A percentile compares a stretch with the other conserved stretches of the same genome.
Evolutionary conservation across 2,888 invertebrate species (phyloP).

Genomic region (Chrysotoxum bicinctum): DNA sequence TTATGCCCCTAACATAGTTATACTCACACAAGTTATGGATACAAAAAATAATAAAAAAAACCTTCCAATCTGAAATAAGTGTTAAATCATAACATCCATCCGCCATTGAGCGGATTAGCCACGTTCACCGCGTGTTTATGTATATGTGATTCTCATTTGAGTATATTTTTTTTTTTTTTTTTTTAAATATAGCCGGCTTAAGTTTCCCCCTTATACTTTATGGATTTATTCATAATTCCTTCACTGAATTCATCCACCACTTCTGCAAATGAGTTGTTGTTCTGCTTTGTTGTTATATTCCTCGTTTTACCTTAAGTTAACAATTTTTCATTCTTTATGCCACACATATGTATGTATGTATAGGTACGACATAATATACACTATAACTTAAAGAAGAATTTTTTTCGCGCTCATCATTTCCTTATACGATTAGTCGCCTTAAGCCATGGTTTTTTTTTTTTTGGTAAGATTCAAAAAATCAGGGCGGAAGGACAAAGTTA

Average conservation of each 20-base stretch:
- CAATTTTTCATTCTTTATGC: conserved; percentile 29
- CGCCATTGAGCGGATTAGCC: conserved; percentile 63
- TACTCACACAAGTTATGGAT: no score
- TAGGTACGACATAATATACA: no score
- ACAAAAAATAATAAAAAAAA: not conserved
- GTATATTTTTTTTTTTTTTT: conserved; percentile 26
- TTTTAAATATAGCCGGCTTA: conserved; percentile 30
- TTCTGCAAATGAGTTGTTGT: conserved; percentile 14
- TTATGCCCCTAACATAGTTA: no score
- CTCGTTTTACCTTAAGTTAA: conserved; percentile 15
- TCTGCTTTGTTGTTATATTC: conserved; percentile 16
- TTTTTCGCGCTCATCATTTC: conserved; percentile 68
- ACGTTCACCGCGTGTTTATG: conserved; percentile 52
- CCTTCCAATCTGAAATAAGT: conserved; percentile 7
- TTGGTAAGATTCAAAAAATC: conserved; percentile 5
- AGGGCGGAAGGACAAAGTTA: conserved; percentile 56
- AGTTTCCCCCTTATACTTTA: conserved; percentile 22
- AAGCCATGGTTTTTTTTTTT: conserved; percentile 28
- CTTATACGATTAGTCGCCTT: conserved; percentile 63
- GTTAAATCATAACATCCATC: conserved; percentile 57
- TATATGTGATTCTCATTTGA: conserved; percentile 49
- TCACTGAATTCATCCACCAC: conserved; percentile 4
- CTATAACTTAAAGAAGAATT: conserved; percentile 8
- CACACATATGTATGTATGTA: not conserved
- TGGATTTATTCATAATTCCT: conserved; percentile 39